Conservation (phyloP, 2,113 vertebrate genomes). For the Picathartes gymnocephalus region DNA sequence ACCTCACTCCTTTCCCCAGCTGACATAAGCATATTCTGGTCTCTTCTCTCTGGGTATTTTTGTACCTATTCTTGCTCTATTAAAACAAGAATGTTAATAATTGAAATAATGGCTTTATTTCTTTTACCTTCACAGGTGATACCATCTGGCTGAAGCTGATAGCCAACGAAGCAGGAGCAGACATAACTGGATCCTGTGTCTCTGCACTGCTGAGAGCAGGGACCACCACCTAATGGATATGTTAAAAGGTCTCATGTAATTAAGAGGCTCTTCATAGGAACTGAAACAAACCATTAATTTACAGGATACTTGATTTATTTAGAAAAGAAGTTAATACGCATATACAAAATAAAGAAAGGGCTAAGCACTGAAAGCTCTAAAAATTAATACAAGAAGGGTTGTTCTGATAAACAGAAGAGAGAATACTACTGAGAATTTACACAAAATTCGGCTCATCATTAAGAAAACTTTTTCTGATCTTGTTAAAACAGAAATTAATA, state of each 20-base stretch:
- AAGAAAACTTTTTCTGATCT: neutral
- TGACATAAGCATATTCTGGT: neutral
- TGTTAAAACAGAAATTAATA: neutral
- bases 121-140: slow-evolving; percentile 87
- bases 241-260: neutral
- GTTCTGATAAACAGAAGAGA: neutral
- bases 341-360: neutral
- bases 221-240: slow-evolving; percentile 73
- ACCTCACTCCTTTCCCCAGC: neutral
- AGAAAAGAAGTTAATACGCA: neutral
- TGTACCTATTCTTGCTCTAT: neutral
- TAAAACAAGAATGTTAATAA: neutral
- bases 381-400: neutral
- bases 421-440: neutral
- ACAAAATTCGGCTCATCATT: neutral
- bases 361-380: neutral
- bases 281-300: neutral
- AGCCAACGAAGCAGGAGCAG: slow-evolving; percentile 87
- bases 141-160: slow-evolving; percentile 85
- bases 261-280: neutral
- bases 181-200: slow-evolving; percentile 78
- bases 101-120: neutral
- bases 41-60: neutral
- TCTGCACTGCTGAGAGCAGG: slow-evolving; percentile 86
- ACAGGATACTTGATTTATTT: neutral